Evolutionary conservation across 2,113 vertebrate species (phyloP), one percentile per base, ranked within the genome.

Genomic region (Edolisoma coerulescens): DNA sequence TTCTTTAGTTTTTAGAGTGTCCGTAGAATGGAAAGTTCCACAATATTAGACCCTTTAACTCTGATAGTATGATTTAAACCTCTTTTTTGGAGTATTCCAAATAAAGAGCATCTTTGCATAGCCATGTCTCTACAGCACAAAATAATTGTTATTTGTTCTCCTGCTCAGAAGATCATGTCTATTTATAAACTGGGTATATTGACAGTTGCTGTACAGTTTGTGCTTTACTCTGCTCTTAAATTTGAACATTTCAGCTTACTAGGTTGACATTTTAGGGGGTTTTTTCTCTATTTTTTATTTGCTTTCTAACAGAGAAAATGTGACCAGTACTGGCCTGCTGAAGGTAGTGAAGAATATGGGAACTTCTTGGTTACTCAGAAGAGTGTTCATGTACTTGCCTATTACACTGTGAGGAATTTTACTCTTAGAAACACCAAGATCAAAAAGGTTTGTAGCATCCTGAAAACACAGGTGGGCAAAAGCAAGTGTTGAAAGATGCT

Each of bases 261-360:
- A 61, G 37, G 77, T 76, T 73, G 11, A 87, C 37, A 57, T 47
- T 93, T 63, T 84, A 22, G 9, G 1, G 6, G 4, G 30, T 63
- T 95, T 84, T 68, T 80, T 53, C 30, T 76, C 23, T 84, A 13
- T 33, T 89, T 84, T 61, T 87, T 35, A 26, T 64, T 77, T 23
- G 6, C 11, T 95, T 86, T 89, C 61, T 96, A 79, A 80, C 97
- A 99, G 99, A 99, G 99, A 96, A 99, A 99, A 95, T 99, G 99
- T 98, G 99, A 99, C 93, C 99, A 99, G 93, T 99, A 99, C 91
- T 99, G 99, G 99, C 99, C 99, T 33, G 65, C 96, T 0, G 99
- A 99, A 94, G 98, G 97, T 35, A 99, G 98, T 93, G 99, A 99
- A 97, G 99, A 99, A 87, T 99, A 99, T 50, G 99, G 99, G 56